Conservation (phyloP, 2,797 vertebrate species). For the Phoeniculus purpureus region DNA sequence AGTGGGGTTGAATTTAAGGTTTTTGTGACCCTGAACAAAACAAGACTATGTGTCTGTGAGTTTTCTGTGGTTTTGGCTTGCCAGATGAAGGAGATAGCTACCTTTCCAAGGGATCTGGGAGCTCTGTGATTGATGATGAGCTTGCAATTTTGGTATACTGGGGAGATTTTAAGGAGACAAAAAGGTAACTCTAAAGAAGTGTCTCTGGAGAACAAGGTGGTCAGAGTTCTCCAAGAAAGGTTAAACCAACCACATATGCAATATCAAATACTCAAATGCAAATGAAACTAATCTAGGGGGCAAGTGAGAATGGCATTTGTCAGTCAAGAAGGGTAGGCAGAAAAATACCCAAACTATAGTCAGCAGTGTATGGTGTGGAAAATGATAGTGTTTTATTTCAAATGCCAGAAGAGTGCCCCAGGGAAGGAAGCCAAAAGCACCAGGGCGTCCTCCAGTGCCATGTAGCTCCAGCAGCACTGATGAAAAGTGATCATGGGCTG, state of each 20-base stretch:
- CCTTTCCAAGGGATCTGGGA: neutral
- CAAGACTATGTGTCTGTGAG: rapidly evolving
- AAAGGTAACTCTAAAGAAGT: neutral
- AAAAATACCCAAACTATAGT: neutral
- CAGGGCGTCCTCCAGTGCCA: neutral
- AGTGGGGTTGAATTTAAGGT: neutral
- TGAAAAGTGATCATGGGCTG: neutral
- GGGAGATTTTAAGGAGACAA: neutral
- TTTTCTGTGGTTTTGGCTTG: neutral
- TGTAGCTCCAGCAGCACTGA: neutral
- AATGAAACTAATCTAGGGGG: neutral
- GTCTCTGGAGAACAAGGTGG: neutral
- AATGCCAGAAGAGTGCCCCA: neutral
- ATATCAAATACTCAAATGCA: neutral
- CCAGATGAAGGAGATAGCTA: neutral
- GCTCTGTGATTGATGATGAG: neutral
- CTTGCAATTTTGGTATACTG: neutral
- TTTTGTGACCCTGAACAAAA: neutral
- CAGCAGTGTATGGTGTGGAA: neutral
- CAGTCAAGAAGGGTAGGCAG: neutral
- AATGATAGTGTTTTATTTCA: neutral
- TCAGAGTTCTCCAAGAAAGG: neutral
- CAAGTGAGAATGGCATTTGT: neutral
- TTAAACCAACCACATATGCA: neutral
- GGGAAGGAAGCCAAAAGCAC: neutral